Base-by-base conservation (phyloP, 2,888 invertebrate genomes). In the Busseola fusca region DNA sequence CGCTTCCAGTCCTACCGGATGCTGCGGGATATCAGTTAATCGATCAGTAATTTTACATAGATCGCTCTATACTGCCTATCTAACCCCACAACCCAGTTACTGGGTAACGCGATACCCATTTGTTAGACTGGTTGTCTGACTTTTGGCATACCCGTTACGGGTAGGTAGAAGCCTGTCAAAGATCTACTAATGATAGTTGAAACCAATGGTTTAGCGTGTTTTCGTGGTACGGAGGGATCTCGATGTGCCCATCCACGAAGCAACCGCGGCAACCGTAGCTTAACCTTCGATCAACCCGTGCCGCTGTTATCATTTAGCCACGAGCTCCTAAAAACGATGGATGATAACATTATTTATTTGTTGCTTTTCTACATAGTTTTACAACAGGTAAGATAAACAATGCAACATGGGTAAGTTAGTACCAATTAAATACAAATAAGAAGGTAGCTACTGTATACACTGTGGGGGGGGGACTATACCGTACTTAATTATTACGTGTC, bases 401-500 rank as follows among this genome's bases (percentile, higher is more conserved):
- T 10, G n/a, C n/a, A 37, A 10, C 37, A 18, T 62, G 37, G 30
- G 27, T 60, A n/a, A 37, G 16, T 16, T 25, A 45, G 62, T 52
- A 78, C 37, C n/a, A 59, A 78, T 77, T 40, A 74, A 62, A 59
- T 27, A 72, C 34, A 34, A 70, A 50, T 77, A 76, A 60, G 45
- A 48, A 59, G 21, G 60, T 45, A 62, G 21, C 14, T 25, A 45
- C 30, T n/a, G 16, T 60, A 59, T 64, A 64, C 27, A 52, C 50
- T 42, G 59, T 50, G 62, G 60, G 37, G 30, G 65, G 62, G 58
- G 62, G 58, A 78, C 69, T 69, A 64, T 59, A 69, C 71, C 72
- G 58, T 78, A 73, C 67, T 79, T 81, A 85, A 88, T 86, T 82
- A 88, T 79, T 68, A 87, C 80, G 79, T 80, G 86, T 82, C 85